Percentiles rank a stretch among this genome's conserved stretches.
phyloP scores from a whole-genome alignment of 2,888 invertebrate species.

The Camponotus fellah region DNA sequence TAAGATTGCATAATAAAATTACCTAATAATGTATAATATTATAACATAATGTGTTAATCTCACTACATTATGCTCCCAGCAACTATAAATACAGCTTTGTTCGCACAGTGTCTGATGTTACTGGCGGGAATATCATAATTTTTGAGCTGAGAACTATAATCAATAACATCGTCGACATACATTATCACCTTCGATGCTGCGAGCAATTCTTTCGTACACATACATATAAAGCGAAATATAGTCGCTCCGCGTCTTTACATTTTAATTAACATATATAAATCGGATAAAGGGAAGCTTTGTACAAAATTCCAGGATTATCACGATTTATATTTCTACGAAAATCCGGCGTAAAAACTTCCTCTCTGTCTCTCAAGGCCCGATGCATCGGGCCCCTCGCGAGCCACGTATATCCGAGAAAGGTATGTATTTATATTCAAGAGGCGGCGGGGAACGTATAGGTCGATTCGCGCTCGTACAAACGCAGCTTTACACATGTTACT shows the following conservation, averaged over 20 bases:
- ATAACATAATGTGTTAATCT: not conserved
- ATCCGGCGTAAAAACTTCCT: constrained; percentile 36
- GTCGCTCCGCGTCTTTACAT: constrained; percentile 38
- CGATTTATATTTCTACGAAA: constrained; percentile 73
- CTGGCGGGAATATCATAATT: constrained; percentile 2
- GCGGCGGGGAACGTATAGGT: constrained; percentile 43
- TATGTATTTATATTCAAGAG: constrained; percentile 67
- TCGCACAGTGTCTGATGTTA: not conserved
- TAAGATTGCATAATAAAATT: not conserved
- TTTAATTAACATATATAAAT: constrained; percentile 63
- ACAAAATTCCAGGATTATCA: constrained; percentile 64
- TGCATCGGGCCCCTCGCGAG: not conserved
- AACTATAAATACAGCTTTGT: constrained; percentile 23
- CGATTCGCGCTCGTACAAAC: constrained; percentile 67
- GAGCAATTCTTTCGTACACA: constrained; percentile 13
- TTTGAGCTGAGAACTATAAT: not conserved
- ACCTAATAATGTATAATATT: constrained; percentile 1
- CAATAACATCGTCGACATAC: constrained; percentile 29
- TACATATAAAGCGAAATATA: constrained; percentile 43
- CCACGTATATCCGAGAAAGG: not conserved
- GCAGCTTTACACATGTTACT: constrained; percentile 73
- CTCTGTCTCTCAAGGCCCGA: not conserved
- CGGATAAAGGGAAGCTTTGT: constrained; percentile 34
- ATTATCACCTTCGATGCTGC: constrained; percentile 26
- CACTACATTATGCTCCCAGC: not conserved